These are phyloP conservation scores for Pseudocheirus occidentalis DNA, from an alignment of 2,797 vertebrate species.

Conservation along the genomic window DNA sequence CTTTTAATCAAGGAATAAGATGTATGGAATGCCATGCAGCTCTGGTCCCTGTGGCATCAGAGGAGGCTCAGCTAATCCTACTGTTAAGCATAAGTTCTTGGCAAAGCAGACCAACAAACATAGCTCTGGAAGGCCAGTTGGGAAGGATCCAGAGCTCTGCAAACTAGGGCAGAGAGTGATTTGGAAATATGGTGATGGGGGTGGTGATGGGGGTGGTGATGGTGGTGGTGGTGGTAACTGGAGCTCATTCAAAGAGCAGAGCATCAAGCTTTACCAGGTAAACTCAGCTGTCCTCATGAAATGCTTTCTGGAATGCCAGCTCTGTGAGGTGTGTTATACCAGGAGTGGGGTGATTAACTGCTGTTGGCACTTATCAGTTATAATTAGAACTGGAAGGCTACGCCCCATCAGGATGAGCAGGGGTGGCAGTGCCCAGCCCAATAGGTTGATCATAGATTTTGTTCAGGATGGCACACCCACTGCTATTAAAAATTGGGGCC, in stretches of 20 bases:
- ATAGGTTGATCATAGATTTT: neutral
- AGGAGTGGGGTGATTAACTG: neutral
- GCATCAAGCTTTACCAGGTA: neutral
- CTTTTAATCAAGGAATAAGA: neutral
- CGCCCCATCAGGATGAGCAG: neutral
- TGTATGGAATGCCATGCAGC: neutral
- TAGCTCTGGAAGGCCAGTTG: neutral
- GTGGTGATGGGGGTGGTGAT: neutral
- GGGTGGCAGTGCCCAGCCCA: neutral
- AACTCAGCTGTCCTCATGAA: neutral
- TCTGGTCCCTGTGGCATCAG: neutral
- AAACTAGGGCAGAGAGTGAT: conserved; percentile 10
- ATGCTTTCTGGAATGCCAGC: neutral
- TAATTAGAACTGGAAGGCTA: neutral
- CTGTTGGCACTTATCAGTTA: neutral
- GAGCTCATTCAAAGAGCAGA: neutral
- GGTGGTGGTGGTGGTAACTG: too few relatives aligned
- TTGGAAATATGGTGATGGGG: neutral
- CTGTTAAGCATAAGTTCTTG: neutral
- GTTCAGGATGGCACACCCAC: neutral
- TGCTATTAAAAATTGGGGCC: neutral
- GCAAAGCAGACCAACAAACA: neutral
- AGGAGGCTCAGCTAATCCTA: neutral
- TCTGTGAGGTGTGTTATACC: neutral
- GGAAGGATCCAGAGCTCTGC: neutral